Percentiles rank a stretch among this genome's conserved stretches.
phyloP scores from a whole-genome alignment of 2,113 vertebrate genomes.

The Notarius lentiginosus region DNA sequence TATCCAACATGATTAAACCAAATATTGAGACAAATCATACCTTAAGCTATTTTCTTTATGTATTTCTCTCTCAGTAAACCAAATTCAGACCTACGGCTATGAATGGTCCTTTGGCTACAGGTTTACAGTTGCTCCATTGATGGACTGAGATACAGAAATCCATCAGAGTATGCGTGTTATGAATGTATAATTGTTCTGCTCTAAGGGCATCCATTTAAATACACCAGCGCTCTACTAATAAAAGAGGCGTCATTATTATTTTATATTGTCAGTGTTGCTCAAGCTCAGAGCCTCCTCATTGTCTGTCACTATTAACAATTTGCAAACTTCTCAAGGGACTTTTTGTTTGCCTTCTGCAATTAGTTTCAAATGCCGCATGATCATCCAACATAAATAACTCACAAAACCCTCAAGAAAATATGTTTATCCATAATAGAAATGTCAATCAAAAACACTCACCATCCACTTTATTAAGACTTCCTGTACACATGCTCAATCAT shows the following conservation, averaged over 20 bases:
- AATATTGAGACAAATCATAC: not conserved
- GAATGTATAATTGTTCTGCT: slow-evolving; percentile 1
- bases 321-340: slow-evolving; percentile 15
- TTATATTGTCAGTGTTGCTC: not conserved
- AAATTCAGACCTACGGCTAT: not conserved
- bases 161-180: not conserved
- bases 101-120: not conserved
- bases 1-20: not conserved
- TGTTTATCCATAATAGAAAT: not conserved
- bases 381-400: slow-evolving; percentile 1
- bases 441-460: not conserved
- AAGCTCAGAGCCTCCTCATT: not conserved
- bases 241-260: not conserved
- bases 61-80: not conserved
- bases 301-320: slow-evolving; percentile 16
- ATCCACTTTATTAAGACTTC: not conserved
- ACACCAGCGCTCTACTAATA: not conserved
- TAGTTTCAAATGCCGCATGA: slow-evolving; percentile 1
- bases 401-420: not conserved
- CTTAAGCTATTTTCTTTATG: not conserved
- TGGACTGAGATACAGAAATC: not conserved
- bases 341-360: slow-evolving; percentile 21
- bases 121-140: not conserved
- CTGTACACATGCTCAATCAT: not conserved
- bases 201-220: not conserved